Evolutionary conservation across 2,113 vertebrate species (phyloP).

Genomic region (Syngnathus typhle): DNA sequence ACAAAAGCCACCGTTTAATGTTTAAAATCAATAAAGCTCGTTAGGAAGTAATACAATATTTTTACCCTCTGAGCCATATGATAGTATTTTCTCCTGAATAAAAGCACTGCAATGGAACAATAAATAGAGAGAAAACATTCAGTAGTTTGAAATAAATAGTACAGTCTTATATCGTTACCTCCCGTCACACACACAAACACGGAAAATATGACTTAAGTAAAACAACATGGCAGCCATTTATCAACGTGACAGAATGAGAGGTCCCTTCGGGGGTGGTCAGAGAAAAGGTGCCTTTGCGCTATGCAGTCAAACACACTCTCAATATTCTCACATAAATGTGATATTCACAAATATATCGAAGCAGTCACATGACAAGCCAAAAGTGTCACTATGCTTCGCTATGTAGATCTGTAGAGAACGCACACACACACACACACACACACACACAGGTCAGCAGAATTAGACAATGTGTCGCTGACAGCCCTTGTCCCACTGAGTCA

Average conservation of each 20-base stretch:
- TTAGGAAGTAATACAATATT: conserved; percentile 39
- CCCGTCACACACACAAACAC: conserved; percentile 9
- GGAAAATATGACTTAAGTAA: conserved; percentile 25
- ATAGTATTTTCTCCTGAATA: conserved; percentile 27
- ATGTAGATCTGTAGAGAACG: conserved; percentile 37
- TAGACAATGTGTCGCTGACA: conserved; percentile 59
- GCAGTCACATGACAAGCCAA: conserved; percentile 26
- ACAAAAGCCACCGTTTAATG: conserved; percentile 17
- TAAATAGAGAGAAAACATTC: conserved; percentile 56
- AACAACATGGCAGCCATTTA: conserved; percentile 37
- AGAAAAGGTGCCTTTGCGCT: background rate
- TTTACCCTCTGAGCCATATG: conserved; percentile 25
- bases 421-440: conserved; percentile 11
- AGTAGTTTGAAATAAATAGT: conserved; percentile 57
- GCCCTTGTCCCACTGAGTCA: conserved; percentile 67
- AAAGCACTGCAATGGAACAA: conserved; percentile 47
- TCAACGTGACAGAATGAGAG: conserved; percentile 48
- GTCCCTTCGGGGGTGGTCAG: conserved; percentile 49
- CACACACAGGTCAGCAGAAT: conserved; percentile 58
- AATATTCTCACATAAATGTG: background rate
- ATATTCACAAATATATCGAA: conserved; percentile 10
- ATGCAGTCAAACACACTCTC: conserved; percentile 10
- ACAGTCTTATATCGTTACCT: conserved; percentile 39
- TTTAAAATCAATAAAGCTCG: conserved; percentile 18
- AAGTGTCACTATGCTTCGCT: conserved; percentile 28